These are phyloP conservation scores for Lycopodina hypogea DNA, from an alignment of 37 sponge, comb jelly and placozoan species.

Conservation along the genomic window DNA sequence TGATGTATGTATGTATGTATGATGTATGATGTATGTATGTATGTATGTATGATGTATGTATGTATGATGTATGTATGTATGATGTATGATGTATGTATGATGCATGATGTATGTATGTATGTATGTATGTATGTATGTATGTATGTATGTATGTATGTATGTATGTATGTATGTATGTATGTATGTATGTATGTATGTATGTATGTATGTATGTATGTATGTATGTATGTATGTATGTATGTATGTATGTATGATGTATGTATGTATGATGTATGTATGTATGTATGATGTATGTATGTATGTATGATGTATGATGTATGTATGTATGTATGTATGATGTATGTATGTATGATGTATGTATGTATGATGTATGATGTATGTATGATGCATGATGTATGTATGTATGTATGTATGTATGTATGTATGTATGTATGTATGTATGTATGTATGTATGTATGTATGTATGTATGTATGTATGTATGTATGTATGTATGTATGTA, in stretches of 20 bases:
- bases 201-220: not conserved
- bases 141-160: not conserved
- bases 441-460: not conserved
- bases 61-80: slow-evolving; percentile 23
- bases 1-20: no score
- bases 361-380: slow-evolving; percentile 1
- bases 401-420: not conserved
- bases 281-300: no score
- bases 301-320: no score
- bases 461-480: not conserved
- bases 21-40: no score
- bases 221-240: not conserved
- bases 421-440: not conserved
- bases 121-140: not conserved
- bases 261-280: no score
- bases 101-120: not conserved
- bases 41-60: slow-evolving; percentile 4
- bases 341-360: slow-evolving; percentile 24
- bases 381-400: not conserved
- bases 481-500: not conserved
- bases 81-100: no score
- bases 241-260: no score
- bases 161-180: not conserved
- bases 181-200: not conserved
- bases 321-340: not conserved